Conservation (phyloP, 2,113 vertebrate genomes). For the Amblyornis subalaris region DNA sequence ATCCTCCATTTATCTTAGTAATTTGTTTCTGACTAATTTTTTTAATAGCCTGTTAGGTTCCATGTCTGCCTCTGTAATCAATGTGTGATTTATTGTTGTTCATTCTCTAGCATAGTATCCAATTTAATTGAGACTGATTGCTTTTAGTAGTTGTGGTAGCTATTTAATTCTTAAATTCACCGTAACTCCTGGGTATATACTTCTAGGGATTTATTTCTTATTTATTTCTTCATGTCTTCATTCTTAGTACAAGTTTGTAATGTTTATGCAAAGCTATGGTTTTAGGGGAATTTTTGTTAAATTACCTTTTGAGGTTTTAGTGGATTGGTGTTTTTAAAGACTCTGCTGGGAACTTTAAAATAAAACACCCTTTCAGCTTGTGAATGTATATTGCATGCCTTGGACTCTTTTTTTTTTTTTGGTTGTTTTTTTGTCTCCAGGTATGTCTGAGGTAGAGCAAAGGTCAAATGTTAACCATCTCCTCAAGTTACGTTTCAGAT, state of each 20-base stretch:
- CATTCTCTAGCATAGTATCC: neutral
- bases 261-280: neutral
- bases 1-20: neutral
- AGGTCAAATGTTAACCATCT: conserved; percentile 64
- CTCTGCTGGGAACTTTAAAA: neutral
- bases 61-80: neutral
- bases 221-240: neutral
- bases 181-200: neutral
- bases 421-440: conserved; percentile 39
- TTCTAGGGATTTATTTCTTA: neutral
- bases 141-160: neutral
- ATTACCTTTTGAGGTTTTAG: conserved; percentile 4
- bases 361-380: conserved; percentile 24
- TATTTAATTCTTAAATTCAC: conserved; percentile 12
- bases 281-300: neutral
- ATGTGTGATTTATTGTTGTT: neutral
- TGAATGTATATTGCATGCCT: conserved; percentile 1
- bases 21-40: conserved; percentile 9
- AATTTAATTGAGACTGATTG: neutral
- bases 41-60: neutral
- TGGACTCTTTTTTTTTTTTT: neutral
- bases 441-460: conserved; percentile 63
- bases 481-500: conserved; percentile 62
- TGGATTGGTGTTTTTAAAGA: neutral
- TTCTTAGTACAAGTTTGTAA: neutral